These are phyloP conservation scores for Agrochola macilenta DNA, from an alignment of 2,888 invertebrate genomes.

Conservation along the genomic window DNA sequence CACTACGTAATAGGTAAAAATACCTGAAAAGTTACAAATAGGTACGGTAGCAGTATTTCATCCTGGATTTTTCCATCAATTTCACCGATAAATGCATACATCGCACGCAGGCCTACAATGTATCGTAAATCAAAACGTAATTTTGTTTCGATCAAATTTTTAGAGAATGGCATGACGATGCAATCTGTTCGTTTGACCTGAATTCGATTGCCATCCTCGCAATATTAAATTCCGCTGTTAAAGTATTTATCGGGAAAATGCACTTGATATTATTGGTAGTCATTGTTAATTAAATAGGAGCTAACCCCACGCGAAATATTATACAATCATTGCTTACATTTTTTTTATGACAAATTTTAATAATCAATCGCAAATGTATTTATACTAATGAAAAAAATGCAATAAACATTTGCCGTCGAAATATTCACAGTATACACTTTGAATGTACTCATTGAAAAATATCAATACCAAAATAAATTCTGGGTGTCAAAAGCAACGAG, in stretches of 20 bases:
- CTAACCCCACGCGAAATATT: neutral
- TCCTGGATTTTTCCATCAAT: conserved; percentile 37
- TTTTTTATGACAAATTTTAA: neutral
- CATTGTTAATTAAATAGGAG: neutral
- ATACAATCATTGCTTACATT: neutral
- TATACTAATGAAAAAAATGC: neutral
- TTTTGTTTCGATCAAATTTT: conserved; percentile 64
- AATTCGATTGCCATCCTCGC: conserved; percentile 65
- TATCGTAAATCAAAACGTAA: conserved; percentile 64
- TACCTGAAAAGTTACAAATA: neutral
- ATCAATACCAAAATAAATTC: neutral
- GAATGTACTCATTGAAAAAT: neutral
- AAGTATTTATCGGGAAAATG: conserved; percentile 32
- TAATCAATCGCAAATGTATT: neutral
- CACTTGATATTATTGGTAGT: conserved; percentile 14
- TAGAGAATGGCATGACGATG: conserved; percentile 63
- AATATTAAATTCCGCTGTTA: conserved; percentile 70
- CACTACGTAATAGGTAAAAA: neutral
- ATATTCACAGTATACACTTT: neutral
- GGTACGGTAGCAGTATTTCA: conserved; percentile 4
- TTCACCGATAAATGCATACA: conserved; percentile 49
- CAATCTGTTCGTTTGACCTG: conserved; percentile 70
- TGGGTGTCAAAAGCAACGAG: too few species aligned
- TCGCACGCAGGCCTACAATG: conserved; percentile 52
- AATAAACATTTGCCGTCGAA: neutral